phyloP scores from a whole-genome alignment of 1,140 invertebrate species.

The Lepidurus arcticus region DNA sequence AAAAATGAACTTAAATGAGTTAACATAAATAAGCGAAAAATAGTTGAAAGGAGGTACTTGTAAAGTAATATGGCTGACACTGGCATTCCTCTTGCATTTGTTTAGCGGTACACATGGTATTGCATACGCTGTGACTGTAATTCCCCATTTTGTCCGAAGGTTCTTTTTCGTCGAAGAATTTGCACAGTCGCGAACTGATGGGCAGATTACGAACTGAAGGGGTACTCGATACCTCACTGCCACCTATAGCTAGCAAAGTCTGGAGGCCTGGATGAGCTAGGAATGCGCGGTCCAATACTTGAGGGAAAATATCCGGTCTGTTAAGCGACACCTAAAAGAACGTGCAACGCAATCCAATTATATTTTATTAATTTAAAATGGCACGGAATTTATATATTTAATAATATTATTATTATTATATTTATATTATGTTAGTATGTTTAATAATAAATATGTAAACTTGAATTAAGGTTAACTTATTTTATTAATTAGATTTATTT shows the following conservation, averaged over 20 bases:
- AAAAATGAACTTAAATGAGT: too few relatives aligned
- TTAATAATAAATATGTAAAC: too few relatives aligned
- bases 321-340: neutral
- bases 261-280: neutral
- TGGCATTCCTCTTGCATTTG: neutral
- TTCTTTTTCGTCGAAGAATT: neutral
- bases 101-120: neutral
- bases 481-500: neutral
- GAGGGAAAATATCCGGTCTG: neutral
- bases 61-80: neutral
- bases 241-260: neutral
- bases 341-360: too few relatives aligned
- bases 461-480: too few relatives aligned
- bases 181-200: neutral
- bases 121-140: neutral
- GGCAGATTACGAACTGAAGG: neutral
- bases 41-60: neutral
- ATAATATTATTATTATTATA: too few relatives aligned
- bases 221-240: neutral
- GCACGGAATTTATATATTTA: too few relatives aligned
- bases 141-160: neutral
- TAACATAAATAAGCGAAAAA: neutral
- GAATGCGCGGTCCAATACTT: neutral
- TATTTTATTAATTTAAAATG: too few relatives aligned
- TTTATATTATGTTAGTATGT: too few relatives aligned